Percentiles rank a stretch among this genome's conserved stretches.
Evolutionary conservation across 2,888 invertebrate species (phyloP).

Genomic region (Epinotia demarniana): DNA sequence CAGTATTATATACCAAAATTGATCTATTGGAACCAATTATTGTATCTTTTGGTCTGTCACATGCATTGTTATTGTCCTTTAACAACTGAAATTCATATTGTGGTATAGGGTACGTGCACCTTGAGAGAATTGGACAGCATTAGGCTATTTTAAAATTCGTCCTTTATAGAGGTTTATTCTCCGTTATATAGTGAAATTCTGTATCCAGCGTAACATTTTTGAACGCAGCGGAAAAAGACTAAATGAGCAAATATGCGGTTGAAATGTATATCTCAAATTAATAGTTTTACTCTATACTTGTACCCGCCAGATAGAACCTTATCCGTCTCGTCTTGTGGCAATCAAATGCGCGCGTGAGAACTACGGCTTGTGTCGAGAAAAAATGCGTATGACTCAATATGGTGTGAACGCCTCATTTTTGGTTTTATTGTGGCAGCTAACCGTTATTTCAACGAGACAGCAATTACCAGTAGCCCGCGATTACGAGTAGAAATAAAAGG

Average conservation of each 20-base stretch:
- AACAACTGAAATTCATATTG: neutral
- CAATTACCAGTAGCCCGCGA: constrained; percentile 15
- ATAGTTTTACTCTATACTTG: constrained; percentile 47
- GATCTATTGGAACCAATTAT: neutral
- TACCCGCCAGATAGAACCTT: constrained; percentile 49
- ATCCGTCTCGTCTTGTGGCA: constrained; percentile 68
- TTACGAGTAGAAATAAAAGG: constrained; percentile 13
- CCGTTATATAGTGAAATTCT: neutral
- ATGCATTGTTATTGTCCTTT: neutral
- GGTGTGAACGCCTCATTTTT: constrained; percentile 60
- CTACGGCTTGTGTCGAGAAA: constrained; percentile 63
- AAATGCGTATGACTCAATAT: constrained; percentile 66
- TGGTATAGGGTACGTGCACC: neutral
- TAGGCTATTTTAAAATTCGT: neutral
- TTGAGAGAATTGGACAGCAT: neutral
- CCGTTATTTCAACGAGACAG: constrained; percentile 36
- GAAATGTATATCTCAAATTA: neutral
- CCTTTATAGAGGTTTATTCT: neutral
- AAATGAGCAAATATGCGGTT: no score
- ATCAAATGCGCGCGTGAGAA: constrained; percentile 79
- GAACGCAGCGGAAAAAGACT: neutral
- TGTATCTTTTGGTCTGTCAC: neutral
- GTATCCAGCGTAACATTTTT: neutral
- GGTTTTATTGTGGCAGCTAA: constrained; percentile 34
- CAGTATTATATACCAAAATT: neutral